Evolutionary conservation across 92 coral and sea anemone genomes (phyloP), one percentile per base, ranked within the genome.

Genomic region (Epizoanthus rinbou): DNA sequence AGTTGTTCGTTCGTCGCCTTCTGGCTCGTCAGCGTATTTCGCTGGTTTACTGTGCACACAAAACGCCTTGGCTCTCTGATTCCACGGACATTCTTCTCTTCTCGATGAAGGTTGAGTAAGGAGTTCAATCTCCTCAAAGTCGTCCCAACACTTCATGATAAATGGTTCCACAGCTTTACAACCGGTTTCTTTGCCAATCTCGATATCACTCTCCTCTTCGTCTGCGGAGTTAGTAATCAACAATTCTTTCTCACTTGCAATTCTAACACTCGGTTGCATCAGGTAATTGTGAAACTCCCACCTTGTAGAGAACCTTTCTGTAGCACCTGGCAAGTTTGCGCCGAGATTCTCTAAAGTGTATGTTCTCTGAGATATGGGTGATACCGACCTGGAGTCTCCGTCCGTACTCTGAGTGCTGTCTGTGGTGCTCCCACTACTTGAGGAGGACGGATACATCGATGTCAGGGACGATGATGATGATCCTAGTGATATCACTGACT

Each of bases 101-200:
- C 52, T 19, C 41, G 41, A 59, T 1, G 64, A 22, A 43, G 82
- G 57, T 14, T 60, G 70, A 13, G 14, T 57, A 69, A 78, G 64
- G 4, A 78, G 82, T 78, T 78, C 71, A 13, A 78, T 78, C 39
- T 78, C 82, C 65, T 78, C 82, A 24, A 78, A 78, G 56, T 78
- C 82, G 58, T 22, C 82, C 72, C 82, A 78, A 16, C 57, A 78
- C 50, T 69, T 60, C 25, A 43, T 78, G 54, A 23, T 78, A 57
- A 78, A 78, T 3, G 82, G 82, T 39, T 78, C 82, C 39, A 78
- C 71, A 25, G 82, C 5, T 25, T 63, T 22, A 2, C 22, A 13
- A 15, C 13, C 8, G 11, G 22, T 18, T 14, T 75, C 53, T 3
- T 56, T 31, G 11, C 63, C 47, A 15, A 57, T 37, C 39, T 31